Evolutionary conservation across 2,797 vertebrate species (phyloP).

Genomic region (Margarornis squamiger): DNA sequence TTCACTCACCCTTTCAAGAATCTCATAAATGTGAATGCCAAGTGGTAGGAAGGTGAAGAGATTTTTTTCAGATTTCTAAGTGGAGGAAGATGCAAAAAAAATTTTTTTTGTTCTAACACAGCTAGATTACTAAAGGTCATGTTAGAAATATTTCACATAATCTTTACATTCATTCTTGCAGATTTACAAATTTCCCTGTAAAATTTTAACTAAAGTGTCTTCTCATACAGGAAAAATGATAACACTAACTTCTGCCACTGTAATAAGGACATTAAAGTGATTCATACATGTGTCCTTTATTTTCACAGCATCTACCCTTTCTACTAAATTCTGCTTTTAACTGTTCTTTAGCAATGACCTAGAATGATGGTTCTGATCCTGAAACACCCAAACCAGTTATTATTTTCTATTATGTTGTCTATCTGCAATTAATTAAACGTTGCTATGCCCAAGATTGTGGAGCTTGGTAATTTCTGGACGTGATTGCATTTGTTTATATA

Average conservation of each 20-base stretch:
- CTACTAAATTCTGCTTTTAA: neutral
- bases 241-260: neutral
- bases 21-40: neutral
- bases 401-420: neutral
- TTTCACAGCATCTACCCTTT: neutral
- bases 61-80: neutral
- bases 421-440: neutral
- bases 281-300: neutral
- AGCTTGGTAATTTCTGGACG: constrained; percentile 23
- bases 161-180: neutral
- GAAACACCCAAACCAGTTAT: neutral
- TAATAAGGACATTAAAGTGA: neutral
- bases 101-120: neutral
- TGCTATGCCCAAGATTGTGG: neutral
- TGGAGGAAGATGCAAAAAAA: neutral
- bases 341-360: neutral
- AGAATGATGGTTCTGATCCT: neutral
- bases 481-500: constrained; percentile 3
- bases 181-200: neutral
- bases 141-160: neutral
- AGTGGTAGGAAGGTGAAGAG: neutral
- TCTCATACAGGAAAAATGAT: neutral
- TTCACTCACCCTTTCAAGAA: neutral
- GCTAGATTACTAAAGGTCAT: neutral
- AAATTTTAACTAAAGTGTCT: neutral